Evolutionary conservation across 2,113 vertebrate species (phyloP).

Genomic region (Chloropsis hardwickii): DNA sequence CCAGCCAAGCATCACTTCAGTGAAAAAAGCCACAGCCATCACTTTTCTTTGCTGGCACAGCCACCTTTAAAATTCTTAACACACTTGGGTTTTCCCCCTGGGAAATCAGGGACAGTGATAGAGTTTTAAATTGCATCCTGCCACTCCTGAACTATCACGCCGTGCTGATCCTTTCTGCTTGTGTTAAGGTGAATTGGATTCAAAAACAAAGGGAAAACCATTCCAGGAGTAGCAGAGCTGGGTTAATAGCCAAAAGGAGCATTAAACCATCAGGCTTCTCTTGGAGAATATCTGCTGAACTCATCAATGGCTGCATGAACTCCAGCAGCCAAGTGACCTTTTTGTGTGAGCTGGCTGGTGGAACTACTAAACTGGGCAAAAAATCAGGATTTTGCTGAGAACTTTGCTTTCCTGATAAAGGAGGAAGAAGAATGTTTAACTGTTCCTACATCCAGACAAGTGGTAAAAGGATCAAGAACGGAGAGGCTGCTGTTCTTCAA

Average conservation of each 20-base stretch:
- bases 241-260: background rate
- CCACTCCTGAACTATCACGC: background rate
- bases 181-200: background rate
- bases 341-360: background rate
- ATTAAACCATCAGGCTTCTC: background rate
- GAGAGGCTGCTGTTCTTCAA: background rate
- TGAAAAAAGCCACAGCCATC: background rate
- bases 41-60: background rate
- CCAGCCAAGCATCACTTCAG: background rate
- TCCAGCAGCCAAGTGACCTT: background rate
- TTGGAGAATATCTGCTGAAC: background rate
- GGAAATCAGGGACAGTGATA: slow-evolving; percentile 23
- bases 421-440: background rate
- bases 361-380: background rate
- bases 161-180: accelerated
- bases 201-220: background rate
- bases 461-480: background rate
- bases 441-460: background rate
- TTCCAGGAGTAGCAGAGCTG: background rate
- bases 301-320: background rate
- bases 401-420: background rate
- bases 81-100: background rate
- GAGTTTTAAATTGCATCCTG: slow-evolving; percentile 1
- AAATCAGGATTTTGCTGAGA: slow-evolving; percentile 12
- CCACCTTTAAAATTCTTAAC: background rate